Conservation (phyloP, 2,113 vertebrate species). For the Ranitomeya imitator region DNA sequence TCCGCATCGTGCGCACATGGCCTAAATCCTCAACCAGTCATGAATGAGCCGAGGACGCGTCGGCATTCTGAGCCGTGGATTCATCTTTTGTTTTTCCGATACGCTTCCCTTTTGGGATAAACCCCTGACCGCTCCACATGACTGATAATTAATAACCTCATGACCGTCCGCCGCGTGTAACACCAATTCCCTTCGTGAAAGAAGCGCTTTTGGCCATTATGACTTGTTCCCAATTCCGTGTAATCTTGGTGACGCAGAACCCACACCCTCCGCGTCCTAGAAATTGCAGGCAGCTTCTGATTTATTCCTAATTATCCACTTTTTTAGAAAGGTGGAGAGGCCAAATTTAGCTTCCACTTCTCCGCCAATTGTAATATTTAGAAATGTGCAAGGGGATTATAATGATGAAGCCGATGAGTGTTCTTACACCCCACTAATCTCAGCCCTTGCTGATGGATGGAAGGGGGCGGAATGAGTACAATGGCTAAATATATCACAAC, state of each 20-base stretch:
- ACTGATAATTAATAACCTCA: conserved; percentile 7
- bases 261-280: not conserved
- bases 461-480: not conserved
- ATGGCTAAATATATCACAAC: conserved; percentile 36
- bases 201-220: not conserved
- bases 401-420: not conserved
- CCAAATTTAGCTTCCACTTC: conserved; percentile 13
- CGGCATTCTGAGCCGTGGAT: too few species aligned
- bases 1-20: too few species aligned
- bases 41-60: too few species aligned
- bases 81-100: not conserved
- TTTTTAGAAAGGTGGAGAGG: not conserved
- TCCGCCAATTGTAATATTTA: not conserved
- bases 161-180: not conserved
- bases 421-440: conserved; percentile 27
- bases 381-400: not conserved
- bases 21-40: too few species aligned
- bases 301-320: not conserved
- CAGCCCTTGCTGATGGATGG: not conserved
- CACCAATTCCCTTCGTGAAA: not conserved
- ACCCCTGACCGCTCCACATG: not conserved
- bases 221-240: not conserved
- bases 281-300: conserved; percentile 5
- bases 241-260: not conserved
- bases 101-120: not conserved